A percentile compares a stretch with the other conserved stretches of the same genome.
Conservation (phyloP, 2,888 invertebrate genomes). For the Macaria notata region DNA sequence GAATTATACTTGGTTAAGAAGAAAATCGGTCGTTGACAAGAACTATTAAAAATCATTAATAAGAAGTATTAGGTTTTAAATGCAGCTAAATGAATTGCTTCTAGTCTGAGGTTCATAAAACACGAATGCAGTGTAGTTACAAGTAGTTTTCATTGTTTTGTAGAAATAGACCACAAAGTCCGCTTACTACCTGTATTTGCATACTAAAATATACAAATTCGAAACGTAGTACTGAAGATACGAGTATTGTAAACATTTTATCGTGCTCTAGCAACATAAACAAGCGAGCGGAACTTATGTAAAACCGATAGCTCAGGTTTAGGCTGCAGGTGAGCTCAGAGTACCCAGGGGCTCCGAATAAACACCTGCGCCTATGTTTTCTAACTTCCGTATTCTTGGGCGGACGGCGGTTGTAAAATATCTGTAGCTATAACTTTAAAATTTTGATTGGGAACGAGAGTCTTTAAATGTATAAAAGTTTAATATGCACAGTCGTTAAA, state of each 20-base stretch:
- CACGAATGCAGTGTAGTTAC: too few relatives aligned
- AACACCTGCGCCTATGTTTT: conserved; percentile 39
- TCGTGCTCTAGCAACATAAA: conserved; percentile 40
- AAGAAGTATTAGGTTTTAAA: too few relatives aligned
- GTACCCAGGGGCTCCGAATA: conserved; percentile 39
- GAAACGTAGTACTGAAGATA: conserved; percentile 30
- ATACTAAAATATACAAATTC: conserved; percentile 32
- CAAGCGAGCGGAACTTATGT: conserved; percentile 54
- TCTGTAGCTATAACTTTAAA: conserved; percentile 13
- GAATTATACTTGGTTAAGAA: too few relatives aligned
- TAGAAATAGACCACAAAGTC: conserved; percentile 16
- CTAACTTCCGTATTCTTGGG: conserved; percentile 30
- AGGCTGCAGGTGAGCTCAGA: conserved; percentile 40
- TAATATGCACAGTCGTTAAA: too few relatives aligned
- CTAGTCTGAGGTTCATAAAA: too few relatives aligned
- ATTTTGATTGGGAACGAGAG: too few relatives aligned
- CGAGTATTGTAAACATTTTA: conserved; percentile 34
- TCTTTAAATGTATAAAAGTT: too few relatives aligned
- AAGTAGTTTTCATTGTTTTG: background rate
- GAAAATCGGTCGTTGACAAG: too few relatives aligned
- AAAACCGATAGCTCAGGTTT: conserved; percentile 56
- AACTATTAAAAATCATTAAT: too few relatives aligned
- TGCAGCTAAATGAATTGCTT: too few relatives aligned
- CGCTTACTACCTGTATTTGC: conserved; percentile 24
- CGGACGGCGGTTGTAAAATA: conserved; percentile 10